A percentile compares a stretch with the other conserved stretches of the same genome.
Evolutionary conservation across 2,113 vertebrate species (phyloP).

Genomic region (Felis chaus): DNA sequence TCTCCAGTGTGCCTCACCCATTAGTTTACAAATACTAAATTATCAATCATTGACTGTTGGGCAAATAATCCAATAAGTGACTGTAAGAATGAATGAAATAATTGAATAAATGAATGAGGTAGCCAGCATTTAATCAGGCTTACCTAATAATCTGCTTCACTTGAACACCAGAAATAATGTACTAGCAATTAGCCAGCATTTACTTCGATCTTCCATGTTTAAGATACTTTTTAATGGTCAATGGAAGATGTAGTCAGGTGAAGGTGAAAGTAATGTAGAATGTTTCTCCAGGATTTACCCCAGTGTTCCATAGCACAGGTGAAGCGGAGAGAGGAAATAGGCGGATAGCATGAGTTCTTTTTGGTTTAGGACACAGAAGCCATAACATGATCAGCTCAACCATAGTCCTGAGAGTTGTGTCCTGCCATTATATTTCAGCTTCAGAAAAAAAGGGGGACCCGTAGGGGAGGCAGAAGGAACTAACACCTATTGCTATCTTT

Average conservation of each 20-base stretch:
- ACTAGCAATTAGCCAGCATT: not conserved
- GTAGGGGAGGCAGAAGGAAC: not conserved
- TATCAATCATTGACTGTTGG: not conserved
- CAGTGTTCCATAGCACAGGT: not conserved
- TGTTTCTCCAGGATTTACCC: not conserved
- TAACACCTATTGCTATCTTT: not conserved
- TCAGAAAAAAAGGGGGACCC: not conserved
- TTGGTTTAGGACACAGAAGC: not conserved
- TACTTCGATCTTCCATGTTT: not conserved
- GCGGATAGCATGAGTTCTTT: not conserved
- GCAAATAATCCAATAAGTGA: not conserved
- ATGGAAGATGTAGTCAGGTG: not conserved
- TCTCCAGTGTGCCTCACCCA: not conserved
- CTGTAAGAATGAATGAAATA: not conserved
- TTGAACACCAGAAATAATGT: not conserved
- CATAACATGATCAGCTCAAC: not conserved
- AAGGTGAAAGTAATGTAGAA: not conserved
- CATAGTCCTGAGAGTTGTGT: not conserved
- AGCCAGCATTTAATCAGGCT: not conserved
- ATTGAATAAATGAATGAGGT: not conserved
- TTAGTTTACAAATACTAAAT: not conserved
- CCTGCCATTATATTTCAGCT: not conserved
- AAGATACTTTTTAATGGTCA: not conserved
- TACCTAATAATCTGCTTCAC: not conserved
- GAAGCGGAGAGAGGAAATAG: not conserved